Base-by-base conservation (phyloP, 2,888 invertebrate genomes). In the Deroplatys truncata region DNA sequence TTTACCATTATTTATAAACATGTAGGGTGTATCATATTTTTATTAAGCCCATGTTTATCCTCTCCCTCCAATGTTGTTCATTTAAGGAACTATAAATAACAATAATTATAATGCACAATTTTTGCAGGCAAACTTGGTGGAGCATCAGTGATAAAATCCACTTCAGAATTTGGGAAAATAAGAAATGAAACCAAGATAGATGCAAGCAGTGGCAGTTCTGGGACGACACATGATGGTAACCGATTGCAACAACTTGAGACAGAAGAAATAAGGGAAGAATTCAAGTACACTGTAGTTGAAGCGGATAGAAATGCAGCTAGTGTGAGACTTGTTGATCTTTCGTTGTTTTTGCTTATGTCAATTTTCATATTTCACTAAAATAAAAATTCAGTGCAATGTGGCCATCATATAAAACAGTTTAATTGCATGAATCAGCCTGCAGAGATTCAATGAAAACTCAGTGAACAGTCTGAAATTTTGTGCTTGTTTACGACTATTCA, bases 211-310 rank as follows among this genome's bases (percentile, higher is more conserved):
- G 28, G 28, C 10, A 84, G 84, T 7, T 43, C 85, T 20, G 35
- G 82, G 29, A 35, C 25, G 13, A 31, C 28, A 25, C 16, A 29
- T 16, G 82, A 49, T 31, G 88, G 90, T 88, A 90, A 91, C 28
- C 91, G 91, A 84, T 90, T 92, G 86, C 56, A 72, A 25, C 91
- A 92, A 88, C 89, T 92, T 49, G 91, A 91, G 84, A 91, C 91
- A 15, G 92, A 92, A 87, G 91, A 91, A 43, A 56, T 88, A 10
- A 31, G 84, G 15, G 88, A 88, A 49, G 88, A 88, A 25, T 28
- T 88, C 16, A 84, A 43, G 9, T 88, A 88, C 84, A 88, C 84
- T 13, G 84, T 88, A 3, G 56, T 88, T 20, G 84, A 84, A 72
- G 25, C 82, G n/a, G 84, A 82, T n/a, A 49, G 83, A n/a, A 49